phyloP scores from a whole-genome alignment of 2,113 vertebrate genomes.

The Eonycteris spelaea region DNA sequence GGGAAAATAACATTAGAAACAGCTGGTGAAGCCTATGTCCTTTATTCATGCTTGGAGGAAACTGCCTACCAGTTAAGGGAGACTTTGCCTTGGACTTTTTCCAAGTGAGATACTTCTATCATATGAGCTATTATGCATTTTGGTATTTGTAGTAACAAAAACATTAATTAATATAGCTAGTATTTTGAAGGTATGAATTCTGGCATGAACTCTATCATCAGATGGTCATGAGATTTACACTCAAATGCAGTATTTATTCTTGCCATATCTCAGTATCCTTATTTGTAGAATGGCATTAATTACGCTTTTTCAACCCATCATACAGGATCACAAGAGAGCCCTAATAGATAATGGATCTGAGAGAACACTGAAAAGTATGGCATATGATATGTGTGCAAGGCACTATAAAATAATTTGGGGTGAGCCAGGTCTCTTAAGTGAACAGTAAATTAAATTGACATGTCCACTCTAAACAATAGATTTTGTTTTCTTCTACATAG shows the following conservation, averaged over 20 bases:
- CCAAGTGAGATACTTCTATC: background rate
- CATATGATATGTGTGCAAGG: background rate
- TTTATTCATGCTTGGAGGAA: background rate
- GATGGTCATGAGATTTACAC: background rate
- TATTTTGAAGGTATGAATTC: background rate
- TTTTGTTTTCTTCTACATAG: background rate
- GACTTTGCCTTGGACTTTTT: background rate
- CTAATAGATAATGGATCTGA: constrained; percentile 47
- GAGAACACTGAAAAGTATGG: background rate
- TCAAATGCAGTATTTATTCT: background rate
- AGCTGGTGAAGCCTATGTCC: background rate
- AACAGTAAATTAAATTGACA: constrained; percentile 37
- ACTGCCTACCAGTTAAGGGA: background rate
- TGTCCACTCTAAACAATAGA: background rate
- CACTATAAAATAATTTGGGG: constrained; percentile 22
- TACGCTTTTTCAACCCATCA: background rate
- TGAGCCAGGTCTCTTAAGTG: background rate
- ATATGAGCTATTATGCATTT: background rate
- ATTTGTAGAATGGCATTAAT: background rate
- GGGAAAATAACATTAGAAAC: background rate
- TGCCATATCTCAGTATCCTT: background rate
- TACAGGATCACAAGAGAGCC: background rate
- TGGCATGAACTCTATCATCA: background rate
- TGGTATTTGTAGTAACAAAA: background rate
- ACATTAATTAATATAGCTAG: background rate